These are phyloP conservation scores for Cactoblastis cactorum DNA, from an alignment of 2,888 invertebrate species.

Conservation along the genomic window DNA sequence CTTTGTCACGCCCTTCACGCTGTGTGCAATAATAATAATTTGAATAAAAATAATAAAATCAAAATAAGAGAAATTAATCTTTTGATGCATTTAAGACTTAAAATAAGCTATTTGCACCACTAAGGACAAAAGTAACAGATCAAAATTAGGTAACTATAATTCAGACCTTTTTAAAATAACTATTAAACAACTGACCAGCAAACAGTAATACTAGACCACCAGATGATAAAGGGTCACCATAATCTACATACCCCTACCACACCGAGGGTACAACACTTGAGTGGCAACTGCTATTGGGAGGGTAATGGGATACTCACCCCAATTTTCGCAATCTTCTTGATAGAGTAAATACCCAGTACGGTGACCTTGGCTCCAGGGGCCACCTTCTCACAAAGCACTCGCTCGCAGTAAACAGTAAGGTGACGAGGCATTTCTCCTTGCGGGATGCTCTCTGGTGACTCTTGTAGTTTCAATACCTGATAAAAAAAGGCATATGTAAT, in stretches of 20 bases:
- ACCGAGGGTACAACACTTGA: too few species aligned
- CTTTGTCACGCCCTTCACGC: constrained; percentile 86
- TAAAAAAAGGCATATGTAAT: background rate
- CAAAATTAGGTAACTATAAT: too few species aligned
- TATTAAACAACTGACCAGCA: too few species aligned
- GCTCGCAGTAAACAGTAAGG: constrained; percentile 95
- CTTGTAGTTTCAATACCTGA: constrained; percentile 94
- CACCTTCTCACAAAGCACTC: constrained; percentile 93
- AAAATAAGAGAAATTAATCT: too few species aligned
- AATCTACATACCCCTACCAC: too few species aligned
- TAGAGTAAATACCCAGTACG: constrained; percentile 96
- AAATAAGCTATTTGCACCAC: too few species aligned
- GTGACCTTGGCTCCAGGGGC: constrained; percentile 97
- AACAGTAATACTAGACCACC: too few species aligned
- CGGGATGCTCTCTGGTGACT: constrained; percentile 91
- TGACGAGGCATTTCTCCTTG: constrained; percentile 99
- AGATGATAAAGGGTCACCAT: too few species aligned
- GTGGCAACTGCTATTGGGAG: too few species aligned
- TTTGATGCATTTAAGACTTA: background rate
- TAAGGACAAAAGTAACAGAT: too few species aligned
- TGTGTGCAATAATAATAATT: constrained; percentile 40
- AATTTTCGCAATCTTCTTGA: constrained; percentile 89
- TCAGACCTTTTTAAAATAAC: too few species aligned
- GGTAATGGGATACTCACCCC: constrained; percentile 79
- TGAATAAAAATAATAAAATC: too few species aligned